Conservation (phyloP, 2,888 invertebrate species). For the Athalia cordata region DNA sequence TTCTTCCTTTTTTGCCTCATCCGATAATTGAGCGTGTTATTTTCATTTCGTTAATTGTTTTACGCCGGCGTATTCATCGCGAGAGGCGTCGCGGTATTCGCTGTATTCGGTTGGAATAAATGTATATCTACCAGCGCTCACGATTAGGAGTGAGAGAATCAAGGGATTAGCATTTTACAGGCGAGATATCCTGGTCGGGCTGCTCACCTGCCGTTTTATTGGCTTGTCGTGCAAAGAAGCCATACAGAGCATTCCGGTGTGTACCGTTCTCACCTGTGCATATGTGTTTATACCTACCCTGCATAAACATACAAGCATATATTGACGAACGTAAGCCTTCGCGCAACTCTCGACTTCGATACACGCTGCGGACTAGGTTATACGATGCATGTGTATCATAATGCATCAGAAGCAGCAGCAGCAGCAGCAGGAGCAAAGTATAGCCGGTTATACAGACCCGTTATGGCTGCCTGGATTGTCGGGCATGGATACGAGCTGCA, state of each 20-base stretch:
- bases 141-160: constrained; percentile 57
- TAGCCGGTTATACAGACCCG: no score
- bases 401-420: no score
- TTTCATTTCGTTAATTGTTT: constrained; percentile 13
- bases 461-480: no score
- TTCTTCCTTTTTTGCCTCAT: not conserved
- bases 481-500: no score
- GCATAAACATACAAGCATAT: not conserved
- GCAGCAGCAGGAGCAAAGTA: no score
- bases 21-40: not conserved
- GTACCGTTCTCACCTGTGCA: constrained; percentile 30
- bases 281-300: not conserved
- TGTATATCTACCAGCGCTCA: constrained; percentile 22
- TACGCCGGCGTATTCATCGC: not conserved
- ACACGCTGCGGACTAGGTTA: no score
- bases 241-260: constrained; percentile 52
- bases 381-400: no score
- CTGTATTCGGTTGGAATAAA: not conserved
- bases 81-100: not conserved
- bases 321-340: no score
- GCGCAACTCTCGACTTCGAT: no score
- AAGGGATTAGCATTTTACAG: constrained; percentile 70
- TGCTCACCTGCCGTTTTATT: constrained; percentile 64
- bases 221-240: constrained; percentile 70
- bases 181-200: constrained; percentile 57